phyloP scores from a whole-genome alignment of 2,888 invertebrate species.

The Apocheima hispidaria region DNA sequence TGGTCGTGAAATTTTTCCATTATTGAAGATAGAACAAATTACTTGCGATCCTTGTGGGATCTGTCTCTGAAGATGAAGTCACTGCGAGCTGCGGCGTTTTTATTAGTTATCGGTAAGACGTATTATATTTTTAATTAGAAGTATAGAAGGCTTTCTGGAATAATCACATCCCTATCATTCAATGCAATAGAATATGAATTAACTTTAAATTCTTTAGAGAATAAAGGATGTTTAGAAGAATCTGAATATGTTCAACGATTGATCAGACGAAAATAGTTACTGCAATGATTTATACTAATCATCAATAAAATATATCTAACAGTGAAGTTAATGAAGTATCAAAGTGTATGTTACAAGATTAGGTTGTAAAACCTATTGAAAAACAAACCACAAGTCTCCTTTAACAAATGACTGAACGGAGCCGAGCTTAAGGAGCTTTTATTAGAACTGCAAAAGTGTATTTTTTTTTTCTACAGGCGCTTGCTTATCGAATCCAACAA shows the following conservation, averaged over 20 bases:
- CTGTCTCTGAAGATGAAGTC: slow-evolving; percentile 55
- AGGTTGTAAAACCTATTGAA: no score
- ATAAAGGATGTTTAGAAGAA: no score
- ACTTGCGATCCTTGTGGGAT: slow-evolving; percentile 58
- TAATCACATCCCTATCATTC: neutral
- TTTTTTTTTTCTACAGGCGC: slow-evolving; percentile 38
- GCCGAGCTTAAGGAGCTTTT: no score
- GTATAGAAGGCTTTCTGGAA: neutral
- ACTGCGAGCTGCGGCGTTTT: slow-evolving; percentile 45
- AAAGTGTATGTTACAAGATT: no score
- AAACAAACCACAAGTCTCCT: no score
- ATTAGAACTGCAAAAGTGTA: neutral
- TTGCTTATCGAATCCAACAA: slow-evolving; percentile 42
- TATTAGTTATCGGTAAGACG: slow-evolving; percentile 59
- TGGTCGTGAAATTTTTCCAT: slow-evolving; percentile 58
- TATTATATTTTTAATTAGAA: slow-evolving; percentile 3
- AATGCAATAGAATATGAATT: neutral
- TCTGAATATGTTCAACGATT: no score
- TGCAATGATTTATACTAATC: no score
- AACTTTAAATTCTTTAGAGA: neutral
- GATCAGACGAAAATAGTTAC: no score
- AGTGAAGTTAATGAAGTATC: no score
- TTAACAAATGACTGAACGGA: neutral
- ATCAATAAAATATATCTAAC: no score
- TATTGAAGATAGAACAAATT: slow-evolving; percentile 45